phyloP scores from a whole-genome alignment of 2,797 vertebrate species.

The Sebastes hopkinsi region DNA sequence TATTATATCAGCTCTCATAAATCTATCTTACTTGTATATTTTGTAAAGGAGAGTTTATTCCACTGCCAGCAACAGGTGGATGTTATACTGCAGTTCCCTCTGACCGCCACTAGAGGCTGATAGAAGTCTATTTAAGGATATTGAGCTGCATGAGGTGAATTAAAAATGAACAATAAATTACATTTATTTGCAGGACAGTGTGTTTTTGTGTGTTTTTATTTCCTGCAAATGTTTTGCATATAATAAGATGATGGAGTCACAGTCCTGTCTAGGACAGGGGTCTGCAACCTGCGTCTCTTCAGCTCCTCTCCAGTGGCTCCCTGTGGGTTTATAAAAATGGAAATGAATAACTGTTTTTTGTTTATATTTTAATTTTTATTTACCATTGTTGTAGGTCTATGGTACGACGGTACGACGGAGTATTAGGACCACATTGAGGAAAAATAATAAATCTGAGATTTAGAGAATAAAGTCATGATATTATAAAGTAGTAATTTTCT shows the following conservation, averaged over 20 bases:
- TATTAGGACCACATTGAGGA: too few relatives aligned
- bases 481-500: too few relatives aligned
- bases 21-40: too few relatives aligned
- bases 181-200: background rate
- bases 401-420: too few relatives aligned
- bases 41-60: background rate
- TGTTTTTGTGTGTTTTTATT: background rate
- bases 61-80: background rate
- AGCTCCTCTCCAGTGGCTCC: too few relatives aligned
- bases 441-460: too few relatives aligned
- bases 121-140: background rate
- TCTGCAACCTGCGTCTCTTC: too few relatives aligned
- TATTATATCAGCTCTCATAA: background rate
- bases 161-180: background rate
- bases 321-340: too few relatives aligned
- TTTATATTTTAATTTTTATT: too few relatives aligned
- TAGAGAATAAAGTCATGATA: too few relatives aligned
- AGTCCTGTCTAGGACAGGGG: background rate
- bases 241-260: background rate
- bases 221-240: background rate
- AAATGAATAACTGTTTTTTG: too few relatives aligned
- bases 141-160: background rate
- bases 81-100: background rate
- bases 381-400: too few relatives aligned
- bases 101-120: background rate